Evolutionary conservation across 2,797 vertebrate genomes (phyloP).

Genomic region (Sebastes trivittatus): DNA sequence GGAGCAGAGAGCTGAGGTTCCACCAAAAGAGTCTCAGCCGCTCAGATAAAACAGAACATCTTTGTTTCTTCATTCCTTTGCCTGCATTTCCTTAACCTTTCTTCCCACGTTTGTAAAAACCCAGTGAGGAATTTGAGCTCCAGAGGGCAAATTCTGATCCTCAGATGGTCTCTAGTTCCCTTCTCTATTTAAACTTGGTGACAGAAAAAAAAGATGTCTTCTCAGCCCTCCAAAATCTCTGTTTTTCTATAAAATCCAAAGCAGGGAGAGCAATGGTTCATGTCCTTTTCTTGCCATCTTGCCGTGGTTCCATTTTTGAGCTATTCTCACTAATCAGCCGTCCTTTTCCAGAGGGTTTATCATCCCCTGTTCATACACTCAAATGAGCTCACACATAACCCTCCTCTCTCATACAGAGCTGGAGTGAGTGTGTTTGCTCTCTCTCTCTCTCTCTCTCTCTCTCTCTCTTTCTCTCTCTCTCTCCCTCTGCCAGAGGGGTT

Average conservation of each 20-base stretch:
- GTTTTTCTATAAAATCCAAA: conserved; percentile 47
- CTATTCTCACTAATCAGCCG: conserved; percentile 56
- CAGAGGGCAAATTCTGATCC: conserved; percentile 32
- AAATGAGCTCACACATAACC: conserved; percentile 70
- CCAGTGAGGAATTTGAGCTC: conserved; percentile 16
- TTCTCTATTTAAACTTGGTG: conserved; percentile 34
- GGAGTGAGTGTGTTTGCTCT: conserved; percentile 47
- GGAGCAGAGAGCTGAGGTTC: conserved; percentile 33
- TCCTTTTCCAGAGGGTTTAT: conserved; percentile 70
- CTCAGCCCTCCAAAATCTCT: conserved; percentile 20
- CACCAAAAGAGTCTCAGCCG: conserved; percentile 50
- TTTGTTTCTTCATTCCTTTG: conserved; percentile 36
- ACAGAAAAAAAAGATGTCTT: conserved; percentile 11
- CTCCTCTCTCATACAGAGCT: conserved; percentile 52
- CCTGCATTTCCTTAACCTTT: conserved; percentile 38
- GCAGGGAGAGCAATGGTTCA: conserved; percentile 18
- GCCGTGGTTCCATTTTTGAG: conserved; percentile 50
- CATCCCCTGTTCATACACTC: conserved; percentile 70
- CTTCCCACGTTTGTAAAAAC: conserved; percentile 4
- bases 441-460: conserved; percentile 56
- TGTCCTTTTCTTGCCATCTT: conserved; percentile 55
- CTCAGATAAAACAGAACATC: conserved; percentile 42
- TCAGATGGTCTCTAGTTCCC: conserved; percentile 16
- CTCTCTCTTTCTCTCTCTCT: conserved; percentile 44
- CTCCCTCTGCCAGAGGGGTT: conserved; percentile 74